Conservation (phyloP, 2,888 invertebrate species). For the Leptinotarsa juncta region DNA sequence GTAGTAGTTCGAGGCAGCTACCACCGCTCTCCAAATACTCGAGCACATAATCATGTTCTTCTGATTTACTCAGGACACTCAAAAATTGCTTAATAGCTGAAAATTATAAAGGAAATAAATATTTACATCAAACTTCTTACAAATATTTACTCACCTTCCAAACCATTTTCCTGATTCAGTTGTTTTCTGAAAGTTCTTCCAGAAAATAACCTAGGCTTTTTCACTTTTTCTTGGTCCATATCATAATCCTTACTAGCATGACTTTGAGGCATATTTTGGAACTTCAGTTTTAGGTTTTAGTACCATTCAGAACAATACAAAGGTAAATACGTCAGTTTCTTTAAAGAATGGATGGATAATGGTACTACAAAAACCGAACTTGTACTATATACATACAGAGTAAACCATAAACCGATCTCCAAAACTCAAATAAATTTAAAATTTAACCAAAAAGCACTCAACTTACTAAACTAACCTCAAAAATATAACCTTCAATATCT, state of each 20-base stretch:
- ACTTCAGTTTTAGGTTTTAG: not conserved
- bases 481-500: too few relatives aligned
- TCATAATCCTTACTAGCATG: not conserved
- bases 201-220: slow-evolving; percentile 67
- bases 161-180: slow-evolving; percentile 63
- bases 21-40: slow-evolving; percentile 79
- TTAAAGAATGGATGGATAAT: too few relatives aligned
- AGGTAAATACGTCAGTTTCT: too few relatives aligned
- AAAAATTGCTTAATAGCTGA: slow-evolving; percentile 50
- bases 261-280: not conserved
- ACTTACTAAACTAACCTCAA: too few relatives aligned
- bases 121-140: too few relatives aligned
- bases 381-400: too few relatives aligned
- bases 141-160: slow-evolving; percentile 13
- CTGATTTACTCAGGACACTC: slow-evolving; percentile 32
- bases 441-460: too few relatives aligned
- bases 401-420: too few relatives aligned
- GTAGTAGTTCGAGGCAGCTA: slow-evolving; percentile 76
- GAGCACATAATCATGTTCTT: slow-evolving; percentile 67
- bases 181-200: slow-evolving; percentile 72
- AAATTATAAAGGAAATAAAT: slow-evolving; percentile 25
- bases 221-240: slow-evolving; percentile 26
- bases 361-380: too few relatives aligned
- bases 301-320: too few relatives aligned
- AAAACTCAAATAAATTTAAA: too few relatives aligned